Conservation (phyloP, 2,797 vertebrate genomes). For the Pteronotus mesoamericanus region DNA sequence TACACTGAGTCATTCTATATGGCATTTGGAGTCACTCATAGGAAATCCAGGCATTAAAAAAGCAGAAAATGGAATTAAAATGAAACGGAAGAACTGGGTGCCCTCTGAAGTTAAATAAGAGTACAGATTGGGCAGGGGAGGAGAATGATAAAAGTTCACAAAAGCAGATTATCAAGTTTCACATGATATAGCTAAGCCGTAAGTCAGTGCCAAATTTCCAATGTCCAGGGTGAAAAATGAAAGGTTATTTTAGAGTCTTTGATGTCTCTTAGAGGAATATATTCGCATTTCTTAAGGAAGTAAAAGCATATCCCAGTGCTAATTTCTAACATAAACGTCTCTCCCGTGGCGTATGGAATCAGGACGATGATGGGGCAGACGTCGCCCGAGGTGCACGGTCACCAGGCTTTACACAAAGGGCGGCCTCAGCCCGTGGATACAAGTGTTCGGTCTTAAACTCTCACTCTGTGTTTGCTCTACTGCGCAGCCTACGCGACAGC, state of each 20-base stretch:
- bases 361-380: too few species aligned
- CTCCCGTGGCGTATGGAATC: neutral
- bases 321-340: neutral
- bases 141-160: neutral
- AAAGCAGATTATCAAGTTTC: neutral
- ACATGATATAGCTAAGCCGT: neutral
- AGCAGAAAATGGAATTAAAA: neutral
- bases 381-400: neutral
- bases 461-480: neutral
- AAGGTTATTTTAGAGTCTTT: neutral
- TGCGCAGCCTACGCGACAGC: neutral
- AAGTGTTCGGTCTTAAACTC: neutral
- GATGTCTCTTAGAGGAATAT: neutral
- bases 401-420: neutral
- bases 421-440: neutral
- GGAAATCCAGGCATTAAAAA: neutral
- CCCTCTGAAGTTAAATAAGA: neutral
- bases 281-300: neutral
- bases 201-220: neutral
- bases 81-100: neutral
- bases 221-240: neutral
- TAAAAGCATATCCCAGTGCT: neutral
- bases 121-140: neutral
- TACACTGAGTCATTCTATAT: neutral
- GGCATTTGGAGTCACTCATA: neutral